These are phyloP conservation scores for Drosophila elegans DNA, from an alignment of 1,140 invertebrate species.

Conservation along the genomic window DNA sequence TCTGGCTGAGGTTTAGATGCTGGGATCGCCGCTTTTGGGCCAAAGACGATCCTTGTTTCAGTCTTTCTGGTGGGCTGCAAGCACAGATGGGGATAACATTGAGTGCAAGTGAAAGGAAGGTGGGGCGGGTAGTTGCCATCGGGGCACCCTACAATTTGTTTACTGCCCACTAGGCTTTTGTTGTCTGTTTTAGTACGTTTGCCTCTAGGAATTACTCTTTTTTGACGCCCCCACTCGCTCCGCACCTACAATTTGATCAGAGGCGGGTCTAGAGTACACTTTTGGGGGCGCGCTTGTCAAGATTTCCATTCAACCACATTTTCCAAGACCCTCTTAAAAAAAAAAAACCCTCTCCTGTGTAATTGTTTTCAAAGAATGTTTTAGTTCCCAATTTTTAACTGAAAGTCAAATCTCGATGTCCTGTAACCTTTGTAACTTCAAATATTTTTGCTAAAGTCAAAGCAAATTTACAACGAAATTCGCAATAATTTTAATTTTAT, in stretches of 20 bases:
- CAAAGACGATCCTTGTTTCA: constrained; percentile 28
- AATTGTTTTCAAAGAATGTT: too few species aligned
- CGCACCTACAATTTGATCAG: constrained; percentile 3
- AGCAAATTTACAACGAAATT: too few species aligned
- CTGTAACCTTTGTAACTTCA: too few species aligned
- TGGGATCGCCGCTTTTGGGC: constrained; percentile 40
- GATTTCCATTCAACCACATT: too few species aligned
- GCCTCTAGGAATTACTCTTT: constrained; percentile 14
- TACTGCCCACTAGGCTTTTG: constrained; percentile 50
- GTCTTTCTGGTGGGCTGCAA: constrained; percentile 42
- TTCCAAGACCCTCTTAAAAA: too few species aligned
- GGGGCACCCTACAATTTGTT: constrained; percentile 52
- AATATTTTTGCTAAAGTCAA: too few species aligned
- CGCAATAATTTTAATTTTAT: too few species aligned
- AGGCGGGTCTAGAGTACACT: background rate
- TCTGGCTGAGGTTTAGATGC: constrained; percentile 7
- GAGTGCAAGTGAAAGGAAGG: constrained; percentile 4
- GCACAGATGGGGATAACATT: background rate
- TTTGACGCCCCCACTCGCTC: background rate
- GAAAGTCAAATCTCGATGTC: too few species aligned
- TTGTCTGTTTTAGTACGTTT: constrained; percentile 59
- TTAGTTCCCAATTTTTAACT: too few species aligned
- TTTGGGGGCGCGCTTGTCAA: background rate
- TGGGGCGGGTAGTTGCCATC: background rate
- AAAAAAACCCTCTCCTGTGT: too few species aligned